Evolutionary conservation across 2,113 vertebrate species (phyloP).

Genomic region (Heptranchias perlo): DNA sequence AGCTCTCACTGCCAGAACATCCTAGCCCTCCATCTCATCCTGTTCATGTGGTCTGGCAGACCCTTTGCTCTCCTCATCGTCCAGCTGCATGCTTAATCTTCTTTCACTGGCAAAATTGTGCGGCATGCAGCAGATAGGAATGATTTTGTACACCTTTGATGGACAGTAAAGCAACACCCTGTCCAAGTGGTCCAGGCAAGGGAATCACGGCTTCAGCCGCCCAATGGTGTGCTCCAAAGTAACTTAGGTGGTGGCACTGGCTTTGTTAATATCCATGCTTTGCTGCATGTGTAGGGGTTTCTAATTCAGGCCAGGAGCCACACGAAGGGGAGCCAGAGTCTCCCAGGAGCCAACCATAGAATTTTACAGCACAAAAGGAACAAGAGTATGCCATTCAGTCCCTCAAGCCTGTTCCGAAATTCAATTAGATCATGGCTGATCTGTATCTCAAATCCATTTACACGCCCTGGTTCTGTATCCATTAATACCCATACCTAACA

Average conservation of each 20-base stretch:
- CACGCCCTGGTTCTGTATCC: neutral
- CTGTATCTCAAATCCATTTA: neutral
- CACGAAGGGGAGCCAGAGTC: neutral
- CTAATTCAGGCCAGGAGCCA: neutral
- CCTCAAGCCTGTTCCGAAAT: neutral
- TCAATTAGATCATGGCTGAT: neutral
- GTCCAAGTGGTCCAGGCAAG: no score
- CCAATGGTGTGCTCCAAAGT: neutral
- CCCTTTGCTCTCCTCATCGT: neutral
- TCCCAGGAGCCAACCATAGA: neutral
- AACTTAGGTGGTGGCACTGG: neutral
- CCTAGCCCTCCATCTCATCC: neutral
- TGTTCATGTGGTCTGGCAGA: neutral
- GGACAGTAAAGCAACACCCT: neutral
- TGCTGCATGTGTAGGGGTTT: neutral
- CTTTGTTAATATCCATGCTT: neutral
- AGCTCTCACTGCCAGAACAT: neutral
- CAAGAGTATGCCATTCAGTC: neutral
- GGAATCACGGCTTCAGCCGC: neutral
- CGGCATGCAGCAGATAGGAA: neutral
- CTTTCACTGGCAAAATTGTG: neutral
- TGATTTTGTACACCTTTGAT: neutral
- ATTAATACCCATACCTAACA: neutral
- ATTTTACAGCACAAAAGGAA: neutral
- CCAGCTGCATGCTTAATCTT: neutral